Percentiles rank a stretch among this genome's conserved stretches.
Conservation (phyloP, 2,797 vertebrate species). For the Pyrocephalus nanus region DNA sequence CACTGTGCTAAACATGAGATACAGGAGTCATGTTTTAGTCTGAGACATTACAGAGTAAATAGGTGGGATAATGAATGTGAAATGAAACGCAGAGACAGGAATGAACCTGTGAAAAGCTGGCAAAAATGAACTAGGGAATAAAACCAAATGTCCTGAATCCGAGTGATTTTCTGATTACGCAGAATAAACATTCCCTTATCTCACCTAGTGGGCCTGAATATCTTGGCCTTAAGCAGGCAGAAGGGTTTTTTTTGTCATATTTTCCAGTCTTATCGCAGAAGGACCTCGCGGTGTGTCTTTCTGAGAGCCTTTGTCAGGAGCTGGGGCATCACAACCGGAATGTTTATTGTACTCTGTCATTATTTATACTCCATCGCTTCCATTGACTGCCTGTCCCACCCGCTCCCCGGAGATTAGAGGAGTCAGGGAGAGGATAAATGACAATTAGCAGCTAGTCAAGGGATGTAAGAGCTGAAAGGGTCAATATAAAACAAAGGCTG, state of each 20-base stretch:
- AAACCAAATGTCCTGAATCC: neutral
- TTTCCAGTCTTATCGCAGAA: neutral
- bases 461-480: neutral
- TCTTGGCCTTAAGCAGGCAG: neutral
- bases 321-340: neutral
- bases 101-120: neutral
- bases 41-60: neutral
- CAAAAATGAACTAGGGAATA: neutral
- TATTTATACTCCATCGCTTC: neutral
- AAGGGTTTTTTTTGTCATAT: neutral
- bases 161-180: neutral
- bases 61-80: neutral
- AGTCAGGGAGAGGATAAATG: neutral
- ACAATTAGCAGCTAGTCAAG: neutral
- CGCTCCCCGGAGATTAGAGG: neutral
- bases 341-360: neutral
- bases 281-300: neutral
- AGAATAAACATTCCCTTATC: neutral
- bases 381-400: conserved; percentile 22
- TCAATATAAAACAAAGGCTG: neutral
- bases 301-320: neutral
- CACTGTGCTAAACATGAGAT: neutral
- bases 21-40: neutral
- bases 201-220: neutral
- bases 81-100: neutral